These are phyloP conservation scores for Psittacula cyanocephala DNA, from an alignment of 2,113 vertebrate genomes.

Conservation along the genomic window DNA sequence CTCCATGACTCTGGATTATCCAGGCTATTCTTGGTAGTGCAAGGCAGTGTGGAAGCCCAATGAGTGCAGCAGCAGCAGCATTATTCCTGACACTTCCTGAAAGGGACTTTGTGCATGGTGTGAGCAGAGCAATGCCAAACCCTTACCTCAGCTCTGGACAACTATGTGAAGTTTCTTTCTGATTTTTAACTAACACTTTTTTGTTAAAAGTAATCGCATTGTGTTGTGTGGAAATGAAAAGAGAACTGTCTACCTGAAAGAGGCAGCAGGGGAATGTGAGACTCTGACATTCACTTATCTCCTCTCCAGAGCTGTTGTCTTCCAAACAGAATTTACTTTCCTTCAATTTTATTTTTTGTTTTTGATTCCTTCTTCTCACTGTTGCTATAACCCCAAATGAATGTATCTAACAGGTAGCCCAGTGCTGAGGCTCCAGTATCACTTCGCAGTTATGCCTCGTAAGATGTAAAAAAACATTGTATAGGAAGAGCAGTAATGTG, in stretches of 20 bases:
- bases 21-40: neutral
- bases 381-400: neutral
- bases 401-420: neutral
- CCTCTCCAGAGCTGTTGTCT: neutral
- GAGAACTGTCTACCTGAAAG: neutral
- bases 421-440: neutral
- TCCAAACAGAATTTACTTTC: neutral
- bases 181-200: neutral
- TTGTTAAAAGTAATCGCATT: neutral
- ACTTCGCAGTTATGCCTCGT: neutral
- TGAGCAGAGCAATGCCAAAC: neutral
- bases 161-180: neutral
- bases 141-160: neutral
- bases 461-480: neutral
- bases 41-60: neutral
- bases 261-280: neutral
- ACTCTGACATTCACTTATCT: neutral
- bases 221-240: neutral
- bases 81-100: neutral
- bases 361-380: neutral
- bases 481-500: neutral
- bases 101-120: neutral
- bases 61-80: neutral
- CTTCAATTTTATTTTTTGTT: neutral
- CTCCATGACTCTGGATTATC: neutral